These are phyloP conservation scores for Chelonus formosanus DNA, from an alignment of 2,888 invertebrate genomes.

Conservation along the genomic window DNA sequence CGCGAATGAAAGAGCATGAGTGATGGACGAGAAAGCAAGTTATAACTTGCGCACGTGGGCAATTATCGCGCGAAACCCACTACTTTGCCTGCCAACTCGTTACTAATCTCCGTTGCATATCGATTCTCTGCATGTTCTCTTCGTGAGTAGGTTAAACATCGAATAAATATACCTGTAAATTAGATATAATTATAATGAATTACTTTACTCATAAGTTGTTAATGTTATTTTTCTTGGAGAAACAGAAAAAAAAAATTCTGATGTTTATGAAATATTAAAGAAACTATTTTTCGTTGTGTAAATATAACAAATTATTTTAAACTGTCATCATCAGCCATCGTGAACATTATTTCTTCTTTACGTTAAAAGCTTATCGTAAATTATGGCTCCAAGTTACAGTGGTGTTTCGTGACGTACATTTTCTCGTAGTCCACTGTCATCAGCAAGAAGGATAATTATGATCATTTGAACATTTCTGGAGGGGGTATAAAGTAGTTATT, in stretches of 20 bases:
- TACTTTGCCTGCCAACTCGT: slow-evolving; percentile 22
- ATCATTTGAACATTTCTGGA: slow-evolving; percentile 46
- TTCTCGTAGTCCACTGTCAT: slow-evolving; percentile 25
- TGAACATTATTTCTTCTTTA: background rate
- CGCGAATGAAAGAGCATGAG: slow-evolving; percentile 49
- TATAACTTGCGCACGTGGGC: slow-evolving; percentile 43
- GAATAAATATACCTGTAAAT: no score
- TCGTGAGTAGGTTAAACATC: background rate
- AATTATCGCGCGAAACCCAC: slow-evolving; percentile 42
- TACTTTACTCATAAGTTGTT: background rate
- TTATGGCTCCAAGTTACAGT: slow-evolving; percentile 2
- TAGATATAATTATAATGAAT: no score
- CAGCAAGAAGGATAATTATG: slow-evolving; percentile 48
- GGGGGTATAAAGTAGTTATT: background rate
- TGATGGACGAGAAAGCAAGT: slow-evolving; percentile 55
- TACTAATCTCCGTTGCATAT: slow-evolving; percentile 12
- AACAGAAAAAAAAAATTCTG: no score
- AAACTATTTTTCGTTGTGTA: no score
- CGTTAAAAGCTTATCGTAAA: background rate
- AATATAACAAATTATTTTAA: background rate
- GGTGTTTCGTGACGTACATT: slow-evolving; percentile 38
- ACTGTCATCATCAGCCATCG: background rate
- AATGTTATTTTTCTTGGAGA: no score
- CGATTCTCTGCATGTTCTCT: slow-evolving; percentile 9
- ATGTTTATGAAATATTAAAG: no score